Evolutionary conservation across 2,888 invertebrate species (phyloP).

Genomic region (Ceraclea dissimilis): DNA sequence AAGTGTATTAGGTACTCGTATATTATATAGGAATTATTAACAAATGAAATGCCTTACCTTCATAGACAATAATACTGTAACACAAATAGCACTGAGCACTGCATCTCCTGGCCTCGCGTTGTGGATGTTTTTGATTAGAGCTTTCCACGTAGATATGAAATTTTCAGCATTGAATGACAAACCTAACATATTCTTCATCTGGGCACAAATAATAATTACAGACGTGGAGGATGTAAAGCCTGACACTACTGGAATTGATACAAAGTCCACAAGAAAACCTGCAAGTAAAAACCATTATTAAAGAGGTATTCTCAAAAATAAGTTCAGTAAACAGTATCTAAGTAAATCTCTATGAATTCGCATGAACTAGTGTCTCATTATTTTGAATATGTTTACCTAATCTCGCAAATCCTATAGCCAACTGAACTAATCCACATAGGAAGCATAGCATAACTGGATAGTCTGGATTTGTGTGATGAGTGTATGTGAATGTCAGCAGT

Average conservation of each 20-base stretch:
- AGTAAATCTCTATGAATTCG: not conserved
- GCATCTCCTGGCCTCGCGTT: slow-evolving; percentile 53
- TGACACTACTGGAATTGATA: slow-evolving; percentile 65
- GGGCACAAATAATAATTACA: slow-evolving; percentile 65
- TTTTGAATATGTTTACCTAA: slow-evolving; percentile 46
- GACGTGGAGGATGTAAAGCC: slow-evolving; percentile 74
- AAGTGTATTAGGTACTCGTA: too few relatives aligned
- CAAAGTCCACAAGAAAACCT: slow-evolving; percentile 69
- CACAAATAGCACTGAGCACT: slow-evolving; percentile 54
- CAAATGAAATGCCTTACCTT: too few relatives aligned
- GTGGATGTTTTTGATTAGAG: slow-evolving; percentile 46
- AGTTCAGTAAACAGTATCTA: not conserved
- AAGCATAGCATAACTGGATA: slow-evolving; percentile 60
- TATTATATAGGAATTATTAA: too few relatives aligned
- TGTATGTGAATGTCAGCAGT: slow-evolving; percentile 61
- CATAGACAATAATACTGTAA: slow-evolving; percentile 51
- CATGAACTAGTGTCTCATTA: too few relatives aligned
- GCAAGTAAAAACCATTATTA: slow-evolving; percentile 23
- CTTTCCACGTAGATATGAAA: slow-evolving; percentile 53
- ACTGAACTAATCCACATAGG: slow-evolving; percentile 55
- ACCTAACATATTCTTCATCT: slow-evolving; percentile 62
- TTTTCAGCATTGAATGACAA: slow-evolving; percentile 53
- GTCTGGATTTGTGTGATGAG: slow-evolving; percentile 49
- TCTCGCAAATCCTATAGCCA: slow-evolving; percentile 55
- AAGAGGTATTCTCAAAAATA: too few relatives aligned